phyloP scores from a whole-genome alignment of 1,140 invertebrate genomes.

The Cataglyphis hispanica region DNA sequence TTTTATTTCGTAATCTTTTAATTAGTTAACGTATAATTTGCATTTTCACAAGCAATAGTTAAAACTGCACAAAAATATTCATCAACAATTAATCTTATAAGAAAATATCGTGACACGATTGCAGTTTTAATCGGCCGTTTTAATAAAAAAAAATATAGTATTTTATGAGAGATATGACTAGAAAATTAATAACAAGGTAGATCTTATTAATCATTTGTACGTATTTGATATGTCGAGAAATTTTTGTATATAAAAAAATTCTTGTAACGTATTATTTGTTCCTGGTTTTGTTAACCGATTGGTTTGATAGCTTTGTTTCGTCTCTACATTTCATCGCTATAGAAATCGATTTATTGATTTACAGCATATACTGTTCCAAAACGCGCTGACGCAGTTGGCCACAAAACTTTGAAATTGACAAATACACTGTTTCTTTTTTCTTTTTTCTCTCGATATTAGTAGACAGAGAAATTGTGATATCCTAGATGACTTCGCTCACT shows the following conservation, averaged over 20 bases:
- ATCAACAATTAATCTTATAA: neutral
- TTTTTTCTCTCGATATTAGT: neutral
- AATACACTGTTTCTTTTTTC: slow-evolving; percentile 1
- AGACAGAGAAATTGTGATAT: neutral
- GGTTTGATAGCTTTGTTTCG: slow-evolving; percentile 29
- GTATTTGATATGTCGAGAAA: slow-evolving; percentile 12
- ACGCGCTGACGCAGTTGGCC: slow-evolving; percentile 24
- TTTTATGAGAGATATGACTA: neutral
- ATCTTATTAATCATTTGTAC: neutral
- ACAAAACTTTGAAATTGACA: slow-evolving; percentile 43
- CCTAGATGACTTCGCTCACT: neutral
- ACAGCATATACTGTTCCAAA: slow-evolving; percentile 29
- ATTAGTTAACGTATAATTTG: too few relatives aligned
- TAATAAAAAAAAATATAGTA: neutral
- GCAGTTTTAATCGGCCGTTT: slow-evolving; percentile 1
- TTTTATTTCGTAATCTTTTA: too few relatives aligned
- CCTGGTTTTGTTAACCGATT: slow-evolving; percentile 32
- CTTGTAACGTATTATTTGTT: slow-evolving; percentile 32
- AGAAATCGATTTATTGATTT: slow-evolving; percentile 58
- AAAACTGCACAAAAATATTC: slow-evolving; percentile 1
- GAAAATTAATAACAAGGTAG: neutral
- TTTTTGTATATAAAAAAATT: neutral
- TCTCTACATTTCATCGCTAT: slow-evolving; percentile 34
- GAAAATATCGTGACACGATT: neutral
- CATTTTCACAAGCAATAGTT: neutral